phyloP scores from a whole-genome alignment of 2,888 invertebrate species.

The Agrenia bidenticulata region DNA sequence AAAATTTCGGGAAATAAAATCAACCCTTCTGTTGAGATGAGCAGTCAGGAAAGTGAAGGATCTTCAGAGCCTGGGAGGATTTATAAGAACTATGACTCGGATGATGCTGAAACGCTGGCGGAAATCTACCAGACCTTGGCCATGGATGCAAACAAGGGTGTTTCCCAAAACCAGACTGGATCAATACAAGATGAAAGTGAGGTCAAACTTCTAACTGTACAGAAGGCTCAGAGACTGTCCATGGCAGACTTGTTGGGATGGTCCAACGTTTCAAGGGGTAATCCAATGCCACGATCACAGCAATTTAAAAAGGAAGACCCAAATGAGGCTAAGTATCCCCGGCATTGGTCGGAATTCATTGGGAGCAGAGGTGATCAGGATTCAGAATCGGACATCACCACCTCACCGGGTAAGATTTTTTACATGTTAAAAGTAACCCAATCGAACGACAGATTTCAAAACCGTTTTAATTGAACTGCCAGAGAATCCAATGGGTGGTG shows the following conservation, averaged over 20 bases:
- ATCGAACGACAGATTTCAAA: too few species aligned
- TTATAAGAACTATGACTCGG: conserved; percentile 23
- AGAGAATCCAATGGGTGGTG: too few species aligned
- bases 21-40: not conserved
- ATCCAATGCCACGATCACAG: too few species aligned
- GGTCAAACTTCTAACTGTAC: not conserved
- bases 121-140: conserved; percentile 29
- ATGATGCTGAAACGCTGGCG: conserved; percentile 38
- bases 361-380: too few species aligned
- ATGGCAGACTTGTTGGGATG: conserved; percentile 8
- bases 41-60: not conserved
- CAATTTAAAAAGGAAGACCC: too few species aligned
- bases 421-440: not conserved
- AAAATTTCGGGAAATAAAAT: not conserved
- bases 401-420: not conserved
- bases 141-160: too few species aligned
- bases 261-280: not conserved
- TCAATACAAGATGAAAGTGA: not conserved
- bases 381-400: too few species aligned
- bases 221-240: not conserved
- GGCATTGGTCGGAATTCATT: too few species aligned
- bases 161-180: not conserved
- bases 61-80: not conserved
- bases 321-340: too few species aligned
- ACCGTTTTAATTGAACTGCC: too few species aligned